These are phyloP conservation scores for Megalops atlanticus DNA, from an alignment of 2,113 vertebrate genomes.

Conservation along the genomic window DNA sequence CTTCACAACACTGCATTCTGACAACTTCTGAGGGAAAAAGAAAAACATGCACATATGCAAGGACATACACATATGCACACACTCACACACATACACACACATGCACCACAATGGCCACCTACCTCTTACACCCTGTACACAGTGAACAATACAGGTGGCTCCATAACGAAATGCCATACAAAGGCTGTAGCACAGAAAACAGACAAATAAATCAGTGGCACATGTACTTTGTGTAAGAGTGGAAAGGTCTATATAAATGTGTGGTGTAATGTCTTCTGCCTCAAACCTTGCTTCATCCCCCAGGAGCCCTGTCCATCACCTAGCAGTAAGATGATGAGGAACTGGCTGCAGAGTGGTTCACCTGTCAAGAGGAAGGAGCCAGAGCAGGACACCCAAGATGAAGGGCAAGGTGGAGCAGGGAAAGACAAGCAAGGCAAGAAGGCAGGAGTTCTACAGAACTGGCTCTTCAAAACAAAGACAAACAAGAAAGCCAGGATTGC, in stretches of 20 bases:
- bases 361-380: conserved; percentile 76
- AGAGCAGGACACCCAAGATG: conserved; percentile 48
- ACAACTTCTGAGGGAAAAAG: too few species aligned
- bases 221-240: neutral
- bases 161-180: too few species aligned
- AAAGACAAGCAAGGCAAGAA: conserved; percentile 57
- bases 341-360: conserved; percentile 77
- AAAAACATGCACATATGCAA: neutral
- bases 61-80: too few species aligned
- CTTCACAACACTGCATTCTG: neutral
- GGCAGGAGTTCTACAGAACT: conserved; percentile 60
- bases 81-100: too few species aligned
- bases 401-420: conserved; percentile 45
- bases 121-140: neutral
- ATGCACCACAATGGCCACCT: too few species aligned
- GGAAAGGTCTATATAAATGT: too few species aligned
- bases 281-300: neutral
- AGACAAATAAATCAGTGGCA: neutral
- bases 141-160: too few species aligned
- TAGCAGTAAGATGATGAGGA: conserved; percentile 80
- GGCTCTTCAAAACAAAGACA: conserved; percentile 52
- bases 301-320: conserved; percentile 73
- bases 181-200: neutral
- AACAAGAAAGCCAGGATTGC: neutral
- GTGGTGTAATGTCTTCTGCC: neutral